Base-by-base conservation (phyloP, 2,888 invertebrate genomes). In the Timandra comae region DNA sequence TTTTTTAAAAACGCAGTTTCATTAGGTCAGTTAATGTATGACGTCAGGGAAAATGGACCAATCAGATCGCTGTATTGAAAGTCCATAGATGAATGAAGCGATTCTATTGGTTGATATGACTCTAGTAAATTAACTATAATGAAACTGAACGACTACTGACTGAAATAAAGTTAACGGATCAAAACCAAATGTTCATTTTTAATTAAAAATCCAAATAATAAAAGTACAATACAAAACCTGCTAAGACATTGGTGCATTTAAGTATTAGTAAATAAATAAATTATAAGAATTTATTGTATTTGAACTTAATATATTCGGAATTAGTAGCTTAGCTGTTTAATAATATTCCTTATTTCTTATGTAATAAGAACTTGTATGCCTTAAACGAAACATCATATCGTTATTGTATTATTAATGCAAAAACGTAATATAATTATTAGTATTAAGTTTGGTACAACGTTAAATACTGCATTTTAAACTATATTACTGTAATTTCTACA, bases 381-480 rank as follows among this genome's bases (percentile, higher is more conserved):
- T 85, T 85, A 81, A 65, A 65, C 63, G 69, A 69, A 76, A 75
- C 59, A 54, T 78, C 84, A 82, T 85, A 84, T 82, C 84, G 80
- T 84, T 81, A 79, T 80, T 80, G 78, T 79, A 76, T 80, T 80
- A 30, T 53, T 73, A 75, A 80, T 78, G 68, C 76, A 77, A 76
- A 58, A 39, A 42, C 42, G 40, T 38, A 38, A 35, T 33, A 26
- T 27, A 28, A n/a, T 20, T 29, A 12, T 22, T 33, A 29, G 21
- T 36, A 35, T 31, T 20, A 24, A n/a, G 19, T n/a, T n/a, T n/a
- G n/a, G n/a, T n/a, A 38, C 28, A 33, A 30, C 29, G 33, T 29
- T 31, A 31, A 35, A 28, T 30, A 38, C n/a, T 29, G 21, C 21
- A 21, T 11, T n/a, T n/a, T n/a, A n/a, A n/a, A n/a, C n/a, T n/a